These are phyloP conservation scores for Plebejus argus DNA, from an alignment of 2,888 invertebrate species.

Conservation along the genomic window DNA sequence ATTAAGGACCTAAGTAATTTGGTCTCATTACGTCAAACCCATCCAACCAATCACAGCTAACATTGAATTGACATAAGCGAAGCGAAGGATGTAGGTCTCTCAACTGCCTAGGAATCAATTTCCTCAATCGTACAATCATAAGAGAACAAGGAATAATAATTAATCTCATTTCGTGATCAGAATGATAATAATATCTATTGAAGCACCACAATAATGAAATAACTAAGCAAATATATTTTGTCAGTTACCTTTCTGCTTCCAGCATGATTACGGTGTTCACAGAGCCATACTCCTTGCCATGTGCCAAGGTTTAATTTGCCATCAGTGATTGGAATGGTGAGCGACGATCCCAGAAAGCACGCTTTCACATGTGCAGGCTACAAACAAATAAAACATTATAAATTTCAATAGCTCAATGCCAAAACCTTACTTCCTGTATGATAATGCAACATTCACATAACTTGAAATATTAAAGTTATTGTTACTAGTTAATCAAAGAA, in stretches of 20 bases:
- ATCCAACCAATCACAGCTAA: too few species aligned
- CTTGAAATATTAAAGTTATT: too few species aligned
- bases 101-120: too few species aligned
- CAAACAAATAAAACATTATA: conserved; percentile 39
- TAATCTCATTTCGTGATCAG: too few species aligned
- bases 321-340: conserved; percentile 97
- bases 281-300: conserved; percentile 99
- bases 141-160: neutral
- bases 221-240: neutral
- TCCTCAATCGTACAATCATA: neutral
- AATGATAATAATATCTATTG: too few species aligned
- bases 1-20: too few species aligned
- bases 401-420: neutral
- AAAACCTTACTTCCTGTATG: too few species aligned
- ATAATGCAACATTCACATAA: too few species aligned
- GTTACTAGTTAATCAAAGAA: too few species aligned
- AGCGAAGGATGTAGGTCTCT: too few species aligned
- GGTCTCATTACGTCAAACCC: too few species aligned
- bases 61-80: too few species aligned
- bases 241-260: conserved; percentile 89
- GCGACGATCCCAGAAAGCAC: conserved; percentile 96
- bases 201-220: neutral
- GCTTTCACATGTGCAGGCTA: conserved; percentile 99
- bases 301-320: conserved; percentile 97
- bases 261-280: conserved; percentile 98